Percentiles rank a stretch among this genome's conserved stretches.
Conservation (phyloP, 2,113 vertebrate species). For the Clupea harengus region DNA sequence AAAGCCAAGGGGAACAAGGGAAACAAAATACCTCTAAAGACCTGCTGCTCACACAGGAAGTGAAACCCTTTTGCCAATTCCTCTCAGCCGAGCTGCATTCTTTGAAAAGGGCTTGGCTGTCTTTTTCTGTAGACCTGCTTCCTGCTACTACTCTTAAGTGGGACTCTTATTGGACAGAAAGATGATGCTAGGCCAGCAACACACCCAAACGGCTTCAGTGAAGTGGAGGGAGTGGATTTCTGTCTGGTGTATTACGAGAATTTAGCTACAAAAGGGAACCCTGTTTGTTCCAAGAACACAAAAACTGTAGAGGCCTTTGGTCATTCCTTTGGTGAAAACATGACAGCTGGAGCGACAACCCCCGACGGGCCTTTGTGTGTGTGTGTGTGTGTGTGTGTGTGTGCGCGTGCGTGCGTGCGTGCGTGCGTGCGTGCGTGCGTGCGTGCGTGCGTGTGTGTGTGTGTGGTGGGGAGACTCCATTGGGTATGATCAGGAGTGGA, state of each 20-base stretch:
- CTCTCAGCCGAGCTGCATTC: neutral
- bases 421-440: no score
- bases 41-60: neutral
- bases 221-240: neutral
- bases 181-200: neutral
- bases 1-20: neutral
- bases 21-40: neutral
- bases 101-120: neutral
- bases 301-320: slow-evolving; percentile 28
- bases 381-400: neutral
- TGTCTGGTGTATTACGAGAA: no score
- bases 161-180: neutral
- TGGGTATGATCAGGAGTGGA: neutral
- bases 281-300: neutral
- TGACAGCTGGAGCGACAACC: neutral
- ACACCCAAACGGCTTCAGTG: neutral
- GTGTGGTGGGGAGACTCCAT: slow-evolving; percentile 23
- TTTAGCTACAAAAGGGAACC: neutral
- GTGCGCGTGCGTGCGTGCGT: no score
- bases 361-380: neutral
- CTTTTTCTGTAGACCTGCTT: no score
- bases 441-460: slow-evolving; percentile 19
- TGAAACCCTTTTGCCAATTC: neutral
- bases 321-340: slow-evolving; percentile 51
- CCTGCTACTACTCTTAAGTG: neutral